A percentile compares a stretch with the other conserved stretches of the same genome.
These are phyloP conservation scores for Neomicropteryx cornuta DNA, from an alignment of 1,140 invertebrate species.

Conservation along the genomic window DNA sequence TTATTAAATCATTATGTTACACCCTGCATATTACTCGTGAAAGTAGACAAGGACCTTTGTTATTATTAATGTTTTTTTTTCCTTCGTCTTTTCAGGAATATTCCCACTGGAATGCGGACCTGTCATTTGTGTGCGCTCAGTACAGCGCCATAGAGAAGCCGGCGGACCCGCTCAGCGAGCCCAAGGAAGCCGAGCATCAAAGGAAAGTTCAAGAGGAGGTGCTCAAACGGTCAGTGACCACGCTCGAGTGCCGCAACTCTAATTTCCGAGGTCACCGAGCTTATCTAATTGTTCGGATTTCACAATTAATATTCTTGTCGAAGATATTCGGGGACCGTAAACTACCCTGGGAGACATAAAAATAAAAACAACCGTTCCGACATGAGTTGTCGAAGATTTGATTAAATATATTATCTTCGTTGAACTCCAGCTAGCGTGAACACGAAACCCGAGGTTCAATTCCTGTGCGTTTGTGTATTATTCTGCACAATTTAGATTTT, in stretches of 20 bases:
- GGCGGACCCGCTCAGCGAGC: constrained; percentile 52
- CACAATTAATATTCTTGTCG: not conserved
- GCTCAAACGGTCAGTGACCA: constrained; percentile 47
- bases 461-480: no score
- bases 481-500: no score
- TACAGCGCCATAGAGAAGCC: constrained; percentile 59
- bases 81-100: constrained; percentile 53
- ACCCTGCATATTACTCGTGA: no score
- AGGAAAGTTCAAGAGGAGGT: constrained; percentile 82
- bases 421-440: no score
- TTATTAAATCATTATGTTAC: no score
- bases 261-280: not conserved
- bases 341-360: not conserved
- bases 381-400: not conserved
- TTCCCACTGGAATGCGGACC: constrained; percentile 50
- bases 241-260: not conserved
- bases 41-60: no score
- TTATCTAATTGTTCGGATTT: not conserved
- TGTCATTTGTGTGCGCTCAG: constrained; percentile 60
- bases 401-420: no score
- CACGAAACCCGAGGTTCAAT: no score
- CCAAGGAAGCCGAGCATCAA: constrained; percentile 60
- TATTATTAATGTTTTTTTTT: no score
- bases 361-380: not conserved
- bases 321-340: not conserved